Evolutionary conservation across 2,113 vertebrate genomes (phyloP).

Genomic region (Trichomycterus rosablanca): DNA sequence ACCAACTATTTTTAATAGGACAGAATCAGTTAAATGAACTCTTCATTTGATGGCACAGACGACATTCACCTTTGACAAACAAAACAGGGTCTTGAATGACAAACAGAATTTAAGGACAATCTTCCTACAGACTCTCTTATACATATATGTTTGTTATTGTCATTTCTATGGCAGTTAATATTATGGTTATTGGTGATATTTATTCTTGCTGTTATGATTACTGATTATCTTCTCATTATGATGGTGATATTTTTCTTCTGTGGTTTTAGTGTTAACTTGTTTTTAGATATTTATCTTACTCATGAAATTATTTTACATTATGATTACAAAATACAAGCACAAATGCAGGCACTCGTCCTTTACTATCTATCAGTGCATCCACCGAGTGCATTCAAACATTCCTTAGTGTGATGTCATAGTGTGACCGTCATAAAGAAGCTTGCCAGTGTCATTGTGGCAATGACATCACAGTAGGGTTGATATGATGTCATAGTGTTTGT

Average conservation of each 20-base stretch:
- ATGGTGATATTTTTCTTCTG: conserved; percentile 71
- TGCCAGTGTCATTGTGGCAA: conserved; percentile 45
- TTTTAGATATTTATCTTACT: conserved; percentile 71
- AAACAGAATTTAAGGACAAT: conserved; percentile 66
- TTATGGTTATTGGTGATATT: conserved; percentile 75
- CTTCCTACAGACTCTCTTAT: conserved; percentile 74
- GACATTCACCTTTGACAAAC: conserved; percentile 31
- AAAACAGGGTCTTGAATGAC: conserved; percentile 33
- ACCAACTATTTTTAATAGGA: conserved; percentile 13
- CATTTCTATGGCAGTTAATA: conserved; percentile 73
- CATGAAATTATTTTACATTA: conserved; percentile 56
- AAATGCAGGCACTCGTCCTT: conserved; percentile 36
- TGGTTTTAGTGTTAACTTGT: conserved; percentile 72
- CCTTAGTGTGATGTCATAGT: conserved; percentile 57
- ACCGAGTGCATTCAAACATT: conserved; percentile 38
- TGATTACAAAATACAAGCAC: conserved; percentile 48
- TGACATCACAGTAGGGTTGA: conserved; percentile 41
- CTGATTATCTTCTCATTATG: conserved; percentile 68
- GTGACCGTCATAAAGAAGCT: conserved; percentile 42
- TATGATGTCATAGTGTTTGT: conserved; percentile 47
- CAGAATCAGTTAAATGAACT: conserved; percentile 3
- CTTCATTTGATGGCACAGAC: conserved; percentile 14
- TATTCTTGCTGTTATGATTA: conserved; percentile 76
- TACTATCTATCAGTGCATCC: conserved; percentile 39
- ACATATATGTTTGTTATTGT: conserved; percentile 70